A percentile compares a stretch with the other conserved stretches of the same genome.
Evolutionary conservation across 2,797 vertebrate species (phyloP).

Genomic region (Manis javanica): DNA sequence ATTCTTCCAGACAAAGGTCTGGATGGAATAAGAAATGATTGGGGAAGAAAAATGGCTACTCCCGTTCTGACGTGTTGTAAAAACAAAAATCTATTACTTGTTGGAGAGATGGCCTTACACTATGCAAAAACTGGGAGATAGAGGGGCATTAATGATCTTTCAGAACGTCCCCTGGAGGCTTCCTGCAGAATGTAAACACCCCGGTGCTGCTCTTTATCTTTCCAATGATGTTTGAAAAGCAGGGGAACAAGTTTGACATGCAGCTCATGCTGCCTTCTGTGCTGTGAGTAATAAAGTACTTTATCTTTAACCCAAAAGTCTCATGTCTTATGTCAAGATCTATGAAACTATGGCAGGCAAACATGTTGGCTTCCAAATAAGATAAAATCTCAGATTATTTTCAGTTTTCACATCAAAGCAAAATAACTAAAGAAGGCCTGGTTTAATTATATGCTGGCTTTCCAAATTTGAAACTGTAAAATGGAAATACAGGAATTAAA

Average conservation of each 20-base stretch:
- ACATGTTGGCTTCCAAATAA: neutral
- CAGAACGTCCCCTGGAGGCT: neutral
- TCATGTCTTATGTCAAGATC: neutral
- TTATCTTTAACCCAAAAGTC: slow-evolving; percentile 3
- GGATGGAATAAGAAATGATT: neutral
- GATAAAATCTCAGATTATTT: neutral
- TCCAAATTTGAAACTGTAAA: neutral
- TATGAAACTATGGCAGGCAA: neutral
- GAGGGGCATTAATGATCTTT: neutral
- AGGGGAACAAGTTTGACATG: neutral
- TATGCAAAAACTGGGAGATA: accelerated
- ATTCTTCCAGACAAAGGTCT: neutral
- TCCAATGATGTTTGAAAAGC: neutral
- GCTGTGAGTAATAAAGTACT: neutral
- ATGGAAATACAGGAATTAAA: neutral
- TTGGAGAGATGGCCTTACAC: neutral
- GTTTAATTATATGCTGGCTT: slow-evolving; percentile 1
- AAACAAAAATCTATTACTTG: neutral
- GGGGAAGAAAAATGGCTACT: neutral
- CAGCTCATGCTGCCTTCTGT: neutral
- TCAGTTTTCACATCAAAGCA: neutral
- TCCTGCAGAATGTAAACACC: neutral
- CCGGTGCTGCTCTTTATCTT: neutral
- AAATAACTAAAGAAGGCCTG: neutral
- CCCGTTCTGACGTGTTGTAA: neutral